Evolutionary conservation across 2,797 vertebrate species (phyloP), one percentile per base, ranked within the genome.

Genomic region (Botia almorhae): DNA sequence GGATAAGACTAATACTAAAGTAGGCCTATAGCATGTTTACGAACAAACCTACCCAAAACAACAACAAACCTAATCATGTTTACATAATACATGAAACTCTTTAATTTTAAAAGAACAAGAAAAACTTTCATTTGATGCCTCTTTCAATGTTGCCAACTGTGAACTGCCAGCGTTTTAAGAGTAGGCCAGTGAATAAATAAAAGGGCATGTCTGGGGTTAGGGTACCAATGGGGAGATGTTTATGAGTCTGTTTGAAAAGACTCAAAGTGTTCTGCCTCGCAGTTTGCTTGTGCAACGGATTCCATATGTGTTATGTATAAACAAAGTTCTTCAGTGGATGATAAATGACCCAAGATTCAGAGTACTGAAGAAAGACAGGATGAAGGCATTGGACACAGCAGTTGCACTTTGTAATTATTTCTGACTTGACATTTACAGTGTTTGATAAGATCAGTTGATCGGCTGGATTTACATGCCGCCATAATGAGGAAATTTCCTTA

Each of bases 111-210:
- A 53, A 69, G 23, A 69, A 19, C 63, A 56, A 7, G 2, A 60
- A 21, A 70, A 16, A 65, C 36, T 53, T 68, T 39, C 51, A 68
- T 26, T 51, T 77, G 29, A 80, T 80, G 79, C 74, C 51, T 19
- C n/a, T 36, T 53, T 46, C 11, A 14, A 39, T 79, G 60, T 50
- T 2, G 19, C 4, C 53, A 13, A 80, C 51, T n/a, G 16, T 53
- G 16, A 4, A n/a, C 50, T 71, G 12, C 8, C 19, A 1, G 48
- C 46, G n/a, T 39, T 79, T 87, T 51, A 75, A 80, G 60, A 56
- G 21, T n/a, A 68, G 26, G 39, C 69, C n/a, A 61, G 63, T 36
- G 19, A 64, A 82, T 88, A 87, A 89, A 89, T 87, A 84, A 87
- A 68, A 83, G 61, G 56, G 43, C 29, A 74, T 50, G 12, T 58